phyloP scores from a whole-genome alignment of 37 sponge, comb jelly and placozoan species.

The Crambe crambe region DNA sequence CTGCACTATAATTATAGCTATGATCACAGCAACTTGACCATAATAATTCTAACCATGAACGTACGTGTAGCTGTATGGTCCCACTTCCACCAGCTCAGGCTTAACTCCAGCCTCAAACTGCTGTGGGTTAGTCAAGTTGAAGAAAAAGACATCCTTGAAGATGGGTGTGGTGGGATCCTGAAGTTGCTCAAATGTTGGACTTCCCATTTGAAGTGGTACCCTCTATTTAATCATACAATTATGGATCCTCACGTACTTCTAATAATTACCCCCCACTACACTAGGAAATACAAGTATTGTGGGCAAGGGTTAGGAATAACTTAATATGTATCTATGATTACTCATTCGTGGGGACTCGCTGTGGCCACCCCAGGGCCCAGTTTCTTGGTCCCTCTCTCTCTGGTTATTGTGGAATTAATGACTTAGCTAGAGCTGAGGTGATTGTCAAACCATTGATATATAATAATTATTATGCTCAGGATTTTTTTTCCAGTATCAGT shows the following conservation, averaged over 20 bases:
- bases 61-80: slow-evolving; percentile 78
- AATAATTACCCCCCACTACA: too few relatives aligned
- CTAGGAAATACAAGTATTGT: background rate
- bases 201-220: slow-evolving; percentile 37
- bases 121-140: slow-evolving; percentile 70
- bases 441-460: too few relatives aligned
- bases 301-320: background rate
- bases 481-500: too few relatives aligned
- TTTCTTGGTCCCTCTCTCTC: too few relatives aligned
- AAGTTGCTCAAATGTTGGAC: slow-evolving; percentile 62
- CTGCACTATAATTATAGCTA: background rate
- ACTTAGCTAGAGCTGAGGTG: too few relatives aligned
- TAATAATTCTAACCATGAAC: background rate
- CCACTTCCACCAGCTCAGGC: slow-evolving; percentile 25
- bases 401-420: too few relatives aligned
- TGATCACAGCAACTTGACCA: background rate
- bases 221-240: background rate
- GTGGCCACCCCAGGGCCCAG: too few relatives aligned
- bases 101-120: slow-evolving; percentile 51
- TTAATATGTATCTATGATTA: background rate
- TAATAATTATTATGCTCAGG: too few relatives aligned
- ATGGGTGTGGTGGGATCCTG: slow-evolving; percentile 49
- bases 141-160: slow-evolving; percentile 83
- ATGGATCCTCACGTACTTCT: too few relatives aligned
- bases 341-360: background rate